A percentile compares a stretch with the other conserved stretches of the same genome.
Evolutionary conservation across 2,113 vertebrate genomes (phyloP).

Genomic region (Thalassarche chlororhynchos): DNA sequence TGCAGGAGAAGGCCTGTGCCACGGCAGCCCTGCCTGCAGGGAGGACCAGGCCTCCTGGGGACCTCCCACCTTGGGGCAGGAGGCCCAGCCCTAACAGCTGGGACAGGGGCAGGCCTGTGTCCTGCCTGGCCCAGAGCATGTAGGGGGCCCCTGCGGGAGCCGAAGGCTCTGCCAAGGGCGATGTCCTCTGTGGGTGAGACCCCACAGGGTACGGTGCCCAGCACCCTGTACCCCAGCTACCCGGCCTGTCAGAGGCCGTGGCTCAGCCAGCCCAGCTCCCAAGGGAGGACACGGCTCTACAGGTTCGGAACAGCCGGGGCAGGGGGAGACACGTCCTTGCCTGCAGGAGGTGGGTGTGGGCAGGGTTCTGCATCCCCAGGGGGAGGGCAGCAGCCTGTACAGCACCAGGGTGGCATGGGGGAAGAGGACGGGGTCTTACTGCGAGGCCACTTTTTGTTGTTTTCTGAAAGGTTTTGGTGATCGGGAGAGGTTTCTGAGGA

Average conservation of each 20-base stretch:
- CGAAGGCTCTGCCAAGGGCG: fast-evolving
- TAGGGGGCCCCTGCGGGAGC: background rate
- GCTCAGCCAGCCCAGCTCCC: background rate
- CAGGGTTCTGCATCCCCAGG: background rate
- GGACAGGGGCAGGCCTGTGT: background rate
- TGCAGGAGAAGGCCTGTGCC: fast-evolving
- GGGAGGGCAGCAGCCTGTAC: background rate
- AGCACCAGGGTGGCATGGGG: background rate
- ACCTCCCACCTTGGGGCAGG: fast-evolving
- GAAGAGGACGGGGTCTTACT: background rate
- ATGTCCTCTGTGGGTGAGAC: background rate
- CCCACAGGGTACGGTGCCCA: background rate
- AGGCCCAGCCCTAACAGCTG: fast-evolving
- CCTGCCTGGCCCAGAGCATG: no score
- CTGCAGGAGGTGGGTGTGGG: no score
- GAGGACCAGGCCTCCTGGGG: no score
- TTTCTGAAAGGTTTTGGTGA: background rate
- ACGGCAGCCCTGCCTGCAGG: background rate
- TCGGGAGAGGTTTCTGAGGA: background rate
- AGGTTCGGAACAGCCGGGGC: fast-evolving
- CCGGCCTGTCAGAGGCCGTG: fast-evolving
- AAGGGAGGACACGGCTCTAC: background rate
- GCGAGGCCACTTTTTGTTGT: background rate
- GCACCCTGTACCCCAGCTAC: no score
- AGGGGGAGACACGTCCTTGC: background rate